phyloP scores from a whole-genome alignment of 2,888 invertebrate genomes.

The Romanomermis culicivorax region DNA sequence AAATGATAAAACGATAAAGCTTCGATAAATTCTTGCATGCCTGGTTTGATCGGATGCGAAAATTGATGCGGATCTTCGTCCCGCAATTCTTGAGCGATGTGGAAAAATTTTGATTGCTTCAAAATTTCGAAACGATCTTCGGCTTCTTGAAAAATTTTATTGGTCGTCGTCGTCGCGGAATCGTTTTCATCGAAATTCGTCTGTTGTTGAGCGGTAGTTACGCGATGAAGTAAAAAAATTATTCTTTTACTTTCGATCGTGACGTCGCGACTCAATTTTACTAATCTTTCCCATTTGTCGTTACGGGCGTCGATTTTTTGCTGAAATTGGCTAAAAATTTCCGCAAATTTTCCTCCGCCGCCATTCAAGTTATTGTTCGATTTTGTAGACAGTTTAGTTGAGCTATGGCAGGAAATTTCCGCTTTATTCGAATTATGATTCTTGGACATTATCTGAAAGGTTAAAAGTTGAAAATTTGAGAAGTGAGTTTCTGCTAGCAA shows the following conservation, averaged over 20 bases:
- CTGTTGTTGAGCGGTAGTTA: constrained; percentile 33
- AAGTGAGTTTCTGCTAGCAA: too few relatives aligned
- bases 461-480: too few relatives aligned
- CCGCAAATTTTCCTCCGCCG: too few relatives aligned
- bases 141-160: constrained; percentile 38
- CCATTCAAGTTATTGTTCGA: too few relatives aligned
- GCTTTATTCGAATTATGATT: too few relatives aligned
- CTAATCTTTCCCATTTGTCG: too few relatives aligned
- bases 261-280: constrained; percentile 57
- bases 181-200: too few relatives aligned
- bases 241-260: constrained; percentile 73
- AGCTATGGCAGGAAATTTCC: too few relatives aligned
- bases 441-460: too few relatives aligned
- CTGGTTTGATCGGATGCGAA: constrained; percentile 43
- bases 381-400: too few relatives aligned
- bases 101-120: constrained; percentile 39
- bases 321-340: too few relatives aligned
- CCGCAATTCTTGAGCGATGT: constrained; percentile 51
- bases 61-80: constrained; percentile 49
- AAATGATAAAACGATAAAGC: constrained; percentile 56
- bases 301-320: too few relatives aligned
- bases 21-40: constrained; percentile 52
- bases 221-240: constrained; percentile 60
- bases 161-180: background rate
- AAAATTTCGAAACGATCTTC: constrained; percentile 45